Percentiles rank a stretch among this genome's conserved stretches.
phyloP scores from a whole-genome alignment of 2,113 vertebrate species.

The Cephalopholis sonnerati region DNA sequence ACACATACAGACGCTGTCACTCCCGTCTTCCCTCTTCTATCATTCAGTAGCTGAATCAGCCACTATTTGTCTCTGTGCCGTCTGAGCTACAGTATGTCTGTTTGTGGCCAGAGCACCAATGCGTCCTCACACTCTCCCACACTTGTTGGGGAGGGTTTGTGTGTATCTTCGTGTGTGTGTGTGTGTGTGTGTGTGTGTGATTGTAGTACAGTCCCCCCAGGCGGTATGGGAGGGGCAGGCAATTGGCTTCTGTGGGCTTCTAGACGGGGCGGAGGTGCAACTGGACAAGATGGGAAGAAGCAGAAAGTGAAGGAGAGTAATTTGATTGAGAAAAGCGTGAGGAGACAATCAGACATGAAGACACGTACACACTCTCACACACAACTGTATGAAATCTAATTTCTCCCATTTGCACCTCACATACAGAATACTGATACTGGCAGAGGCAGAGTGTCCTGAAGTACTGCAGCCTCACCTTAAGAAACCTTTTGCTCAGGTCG shows the following conservation, averaged over 20 bases:
- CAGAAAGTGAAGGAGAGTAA: slow-evolving; percentile 60
- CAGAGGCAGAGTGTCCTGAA: slow-evolving; percentile 18
- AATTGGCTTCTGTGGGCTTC: slow-evolving; percentile 33
- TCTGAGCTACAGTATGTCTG: slow-evolving; percentile 49
- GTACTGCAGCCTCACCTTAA: slow-evolving; percentile 38
- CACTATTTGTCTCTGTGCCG: slow-evolving; percentile 48
- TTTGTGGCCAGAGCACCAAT: slow-evolving; percentile 49
- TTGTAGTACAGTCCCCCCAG: slow-evolving; percentile 41
- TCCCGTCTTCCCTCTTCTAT: slow-evolving; percentile 30
- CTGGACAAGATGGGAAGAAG: slow-evolving; percentile 34
- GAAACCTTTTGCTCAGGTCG: slow-evolving; percentile 37
- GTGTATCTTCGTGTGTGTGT: slow-evolving; percentile 35
- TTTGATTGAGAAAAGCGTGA: slow-evolving; percentile 58
- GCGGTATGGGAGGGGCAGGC: slow-evolving; percentile 56
- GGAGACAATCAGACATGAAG: slow-evolving; percentile 37
- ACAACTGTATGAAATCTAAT: slow-evolving; percentile 40
- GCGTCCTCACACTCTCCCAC: slow-evolving; percentile 22
- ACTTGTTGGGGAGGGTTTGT: slow-evolving; percentile 51
- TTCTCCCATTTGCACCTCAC: slow-evolving; percentile 37
- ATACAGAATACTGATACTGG: slow-evolving; percentile 24
- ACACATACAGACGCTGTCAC: slow-evolving; percentile 42
- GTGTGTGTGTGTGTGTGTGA: slow-evolving; percentile 31
- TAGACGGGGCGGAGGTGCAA: slow-evolving; percentile 45
- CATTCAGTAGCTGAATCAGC: slow-evolving; percentile 71
- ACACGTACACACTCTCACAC: not conserved